Evolutionary conservation across 2,113 vertebrate species (phyloP).

Genomic region (Oncorhynchus masou): DNA sequence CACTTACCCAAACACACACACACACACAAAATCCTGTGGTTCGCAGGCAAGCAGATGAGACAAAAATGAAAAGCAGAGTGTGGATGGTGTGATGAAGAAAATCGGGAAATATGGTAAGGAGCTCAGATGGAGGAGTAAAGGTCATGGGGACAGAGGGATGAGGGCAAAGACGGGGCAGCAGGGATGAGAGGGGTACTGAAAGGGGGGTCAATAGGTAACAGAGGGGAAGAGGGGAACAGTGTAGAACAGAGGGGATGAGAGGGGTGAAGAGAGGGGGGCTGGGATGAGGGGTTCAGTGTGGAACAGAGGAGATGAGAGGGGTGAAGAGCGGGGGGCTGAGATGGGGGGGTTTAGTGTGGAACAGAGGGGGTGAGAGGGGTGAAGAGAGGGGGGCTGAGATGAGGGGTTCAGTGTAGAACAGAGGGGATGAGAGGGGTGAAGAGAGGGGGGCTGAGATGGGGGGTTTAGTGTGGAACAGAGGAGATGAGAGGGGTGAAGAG

Average conservation of each 20-base stretch:
- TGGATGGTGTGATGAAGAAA: conserved; percentile 36
- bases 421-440: conserved; percentile 22
- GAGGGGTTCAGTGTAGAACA: not conserved
- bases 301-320: not conserved
- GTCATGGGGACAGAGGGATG: conserved; percentile 23
- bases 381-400: too few relatives aligned
- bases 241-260: too few relatives aligned
- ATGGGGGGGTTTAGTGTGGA: not conserved
- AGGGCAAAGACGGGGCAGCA: conserved; percentile 42
- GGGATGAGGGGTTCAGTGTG: not conserved
- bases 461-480: conserved; percentile 14
- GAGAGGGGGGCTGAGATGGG: too few relatives aligned
- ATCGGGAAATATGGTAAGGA: not conserved
- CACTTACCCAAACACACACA: conserved; percentile 54
- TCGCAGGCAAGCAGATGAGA: conserved; percentile 1
- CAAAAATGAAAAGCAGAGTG: not conserved
- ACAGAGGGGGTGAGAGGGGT: conserved; percentile 19
- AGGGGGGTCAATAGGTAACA: conserved; percentile 40
- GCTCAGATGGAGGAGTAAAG: conserved; percentile 35
- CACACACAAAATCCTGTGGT: not conserved
- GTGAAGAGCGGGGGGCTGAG: not conserved
- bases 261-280: too few relatives aligned
- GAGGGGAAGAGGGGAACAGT: not conserved
- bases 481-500: conserved; percentile 14
- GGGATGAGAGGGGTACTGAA: conserved; percentile 15